Evolutionary conservation across 2,797 vertebrate species (phyloP).

Genomic region (Hippoglossus hippoglossus): DNA sequence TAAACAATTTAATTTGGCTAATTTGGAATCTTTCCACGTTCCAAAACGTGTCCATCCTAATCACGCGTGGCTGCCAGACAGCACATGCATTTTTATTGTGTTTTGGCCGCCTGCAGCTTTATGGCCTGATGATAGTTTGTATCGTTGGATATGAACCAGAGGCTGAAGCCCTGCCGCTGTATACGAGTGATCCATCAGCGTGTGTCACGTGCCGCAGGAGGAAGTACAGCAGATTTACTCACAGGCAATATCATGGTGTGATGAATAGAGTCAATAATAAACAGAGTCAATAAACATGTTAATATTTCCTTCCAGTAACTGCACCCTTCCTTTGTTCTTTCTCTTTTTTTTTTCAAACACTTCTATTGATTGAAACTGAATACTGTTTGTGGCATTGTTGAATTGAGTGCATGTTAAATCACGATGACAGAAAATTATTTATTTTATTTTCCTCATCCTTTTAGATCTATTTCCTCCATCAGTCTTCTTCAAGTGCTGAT

Average conservation of each 20-base stretch:
- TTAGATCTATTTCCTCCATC: neutral
- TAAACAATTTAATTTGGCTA: slow-evolving; percentile 71
- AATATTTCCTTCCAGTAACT: slow-evolving; percentile 19
- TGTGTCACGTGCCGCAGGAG: neutral
- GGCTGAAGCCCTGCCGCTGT: slow-evolving; percentile 9
- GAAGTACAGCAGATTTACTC: slow-evolving; percentile 30
- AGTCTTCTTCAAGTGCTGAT: neutral
- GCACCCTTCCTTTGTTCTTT: neutral
- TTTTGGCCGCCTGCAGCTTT: slow-evolving; percentile 51
- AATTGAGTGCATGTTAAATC: neutral
- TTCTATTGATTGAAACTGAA: neutral
- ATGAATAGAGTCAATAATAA: slow-evolving; percentile 47
- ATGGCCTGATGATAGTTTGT: slow-evolving; percentile 56
- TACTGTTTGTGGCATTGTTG: neutral
- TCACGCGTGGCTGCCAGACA: slow-evolving; percentile 53
- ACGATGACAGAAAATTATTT: neutral
- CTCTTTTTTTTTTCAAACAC: neutral
- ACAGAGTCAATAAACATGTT: neutral
- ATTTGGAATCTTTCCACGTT: slow-evolving; percentile 47
- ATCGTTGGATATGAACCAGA: slow-evolving; percentile 43
- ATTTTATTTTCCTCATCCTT: neutral
- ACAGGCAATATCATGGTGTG: slow-evolving; percentile 7
- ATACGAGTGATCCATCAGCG: slow-evolving; percentile 1
- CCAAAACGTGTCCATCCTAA: slow-evolving; percentile 53
- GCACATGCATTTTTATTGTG: slow-evolving; percentile 54